Conservation (phyloP, 2,113 vertebrate species). For the Gymnorhina tibicen region DNA sequence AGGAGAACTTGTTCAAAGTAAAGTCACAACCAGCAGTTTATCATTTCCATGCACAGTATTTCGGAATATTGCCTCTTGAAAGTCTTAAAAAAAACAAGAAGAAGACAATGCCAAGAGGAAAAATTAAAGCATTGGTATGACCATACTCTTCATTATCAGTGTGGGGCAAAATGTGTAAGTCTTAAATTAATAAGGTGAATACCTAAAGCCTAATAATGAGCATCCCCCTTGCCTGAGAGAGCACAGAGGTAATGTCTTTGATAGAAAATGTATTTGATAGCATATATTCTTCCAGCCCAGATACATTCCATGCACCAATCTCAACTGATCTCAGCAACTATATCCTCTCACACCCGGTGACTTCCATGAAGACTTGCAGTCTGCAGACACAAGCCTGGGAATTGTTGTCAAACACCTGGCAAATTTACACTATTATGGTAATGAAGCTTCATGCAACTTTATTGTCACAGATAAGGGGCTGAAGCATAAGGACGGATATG, state of each 20-base stretch:
- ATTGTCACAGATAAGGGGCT: background rate
- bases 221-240: background rate
- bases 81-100: background rate
- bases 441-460: background rate
- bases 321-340: background rate
- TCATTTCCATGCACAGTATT: slow-evolving; percentile 74
- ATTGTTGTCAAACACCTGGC: background rate
- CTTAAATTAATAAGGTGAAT: slow-evolving; percentile 36
- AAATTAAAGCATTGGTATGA: slow-evolving; percentile 40
- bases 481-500: background rate
- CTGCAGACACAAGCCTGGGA: background rate
- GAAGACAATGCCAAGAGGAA: slow-evolving; percentile 50
- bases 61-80: slow-evolving; percentile 70
- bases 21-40: slow-evolving; percentile 76
- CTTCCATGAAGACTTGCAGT: background rate
- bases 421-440: background rate
- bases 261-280: slow-evolving; percentile 15
- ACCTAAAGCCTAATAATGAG: slow-evolving; percentile 29
- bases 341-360: background rate
- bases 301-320: background rate
- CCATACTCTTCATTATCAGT: background rate
- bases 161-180: slow-evolving; percentile 7
- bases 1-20: slow-evolving; percentile 76
- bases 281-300: background rate
- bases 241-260: slow-evolving; percentile 8